These are phyloP conservation scores for Gymnoscelis rufifasciata DNA, from an alignment of 2,888 invertebrate species.

Conservation along the genomic window DNA sequence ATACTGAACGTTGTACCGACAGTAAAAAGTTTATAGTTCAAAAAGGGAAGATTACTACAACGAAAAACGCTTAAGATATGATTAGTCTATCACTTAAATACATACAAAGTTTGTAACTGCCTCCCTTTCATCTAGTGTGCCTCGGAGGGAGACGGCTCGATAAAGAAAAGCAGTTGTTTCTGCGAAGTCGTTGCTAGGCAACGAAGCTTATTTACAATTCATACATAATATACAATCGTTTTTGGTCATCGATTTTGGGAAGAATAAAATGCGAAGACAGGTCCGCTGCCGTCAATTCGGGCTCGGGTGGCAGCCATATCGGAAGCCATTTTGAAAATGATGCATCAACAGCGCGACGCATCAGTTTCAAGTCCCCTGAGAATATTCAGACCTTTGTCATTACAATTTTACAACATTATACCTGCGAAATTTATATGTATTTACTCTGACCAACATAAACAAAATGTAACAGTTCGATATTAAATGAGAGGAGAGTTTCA, in stretches of 20 bases:
- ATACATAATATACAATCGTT: constrained; percentile 50
- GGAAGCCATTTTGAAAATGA: constrained; percentile 2
- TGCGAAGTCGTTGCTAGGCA: constrained; percentile 52
- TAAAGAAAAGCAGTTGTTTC: constrained; percentile 24
- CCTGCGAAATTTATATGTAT: constrained; percentile 1
- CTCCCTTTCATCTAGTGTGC: constrained; percentile 1
- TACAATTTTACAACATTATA: no score
- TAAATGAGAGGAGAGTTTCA: neutral
- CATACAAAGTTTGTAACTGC: constrained; percentile 23
- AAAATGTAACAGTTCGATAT: constrained; percentile 2
- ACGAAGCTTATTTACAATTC: constrained; percentile 54
- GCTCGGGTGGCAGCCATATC: constrained; percentile 10
- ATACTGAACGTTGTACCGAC: constrained; percentile 29
- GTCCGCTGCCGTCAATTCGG: constrained; percentile 11
- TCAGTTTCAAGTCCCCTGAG: neutral
- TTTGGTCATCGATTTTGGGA: constrained; percentile 71
- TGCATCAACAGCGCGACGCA: constrained; percentile 4
- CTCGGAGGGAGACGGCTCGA: constrained; percentile 11
- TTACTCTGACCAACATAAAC: constrained; percentile 13
- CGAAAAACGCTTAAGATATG: constrained; percentile 71
- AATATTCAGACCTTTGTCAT: neutral
- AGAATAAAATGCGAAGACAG: constrained; percentile 45
- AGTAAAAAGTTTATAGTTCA: constrained; percentile 41
- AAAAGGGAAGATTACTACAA: constrained; percentile 53
- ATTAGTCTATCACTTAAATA: constrained; percentile 65